phyloP scores from a whole-genome alignment of 2,797 vertebrate species.

The Neosalanx taihuensis region DNA sequence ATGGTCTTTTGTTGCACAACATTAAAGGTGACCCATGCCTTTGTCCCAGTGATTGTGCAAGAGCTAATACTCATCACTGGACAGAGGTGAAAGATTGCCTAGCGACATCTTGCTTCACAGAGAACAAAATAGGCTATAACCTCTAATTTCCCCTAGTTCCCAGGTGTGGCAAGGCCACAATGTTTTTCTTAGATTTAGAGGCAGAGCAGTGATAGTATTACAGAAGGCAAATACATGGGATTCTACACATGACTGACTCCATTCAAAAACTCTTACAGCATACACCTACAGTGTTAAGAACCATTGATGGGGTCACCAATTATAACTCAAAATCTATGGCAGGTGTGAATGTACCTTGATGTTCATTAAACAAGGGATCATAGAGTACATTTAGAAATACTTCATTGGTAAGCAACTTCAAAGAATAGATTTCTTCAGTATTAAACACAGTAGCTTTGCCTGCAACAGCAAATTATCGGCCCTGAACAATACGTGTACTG shows the following conservation, averaged over 20 bases:
- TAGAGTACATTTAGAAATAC: background rate
- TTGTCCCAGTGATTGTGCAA: slow-evolving; percentile 65
- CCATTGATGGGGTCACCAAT: too few species aligned
- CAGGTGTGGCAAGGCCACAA: slow-evolving; percentile 24
- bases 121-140: slow-evolving; percentile 55
- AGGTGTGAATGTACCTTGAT: background rate
- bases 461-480: background rate
- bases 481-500: background rate
- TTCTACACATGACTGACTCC: slow-evolving; percentile 14
- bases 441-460: background rate
- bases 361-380: background rate
- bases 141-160: slow-evolving; percentile 45
- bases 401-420: background rate
- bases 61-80: slow-evolving; percentile 67
- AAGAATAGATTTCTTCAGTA: background rate
- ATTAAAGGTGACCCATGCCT: slow-evolving; percentile 74
- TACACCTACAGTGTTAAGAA: too few species aligned
- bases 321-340: background rate
- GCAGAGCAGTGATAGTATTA: slow-evolving; percentile 26
- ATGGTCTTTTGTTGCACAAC: slow-evolving; percentile 70
- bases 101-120: slow-evolving; percentile 56
- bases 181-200: slow-evolving; percentile 42
- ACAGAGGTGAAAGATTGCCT: slow-evolving; percentile 60
- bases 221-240: slow-evolving; percentile 11
- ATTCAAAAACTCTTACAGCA: background rate